Evolutionary conservation across 2,888 invertebrate genomes (phyloP), one percentile per base, ranked within the genome.

Genomic region (Catocala nupta): DNA sequence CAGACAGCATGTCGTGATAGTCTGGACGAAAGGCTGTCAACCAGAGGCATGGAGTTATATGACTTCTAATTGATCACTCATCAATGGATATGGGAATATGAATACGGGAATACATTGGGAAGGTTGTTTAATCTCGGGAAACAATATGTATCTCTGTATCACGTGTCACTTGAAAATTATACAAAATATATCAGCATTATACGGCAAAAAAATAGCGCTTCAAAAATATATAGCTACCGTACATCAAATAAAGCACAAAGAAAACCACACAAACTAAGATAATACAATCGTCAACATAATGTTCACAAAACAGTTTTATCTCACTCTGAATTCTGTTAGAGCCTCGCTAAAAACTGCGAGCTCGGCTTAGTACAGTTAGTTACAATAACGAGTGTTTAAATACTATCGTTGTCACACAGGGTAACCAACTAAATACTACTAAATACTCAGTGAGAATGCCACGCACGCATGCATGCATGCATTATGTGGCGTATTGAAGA

Each of bases 381-480:
- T 10, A 58, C 53, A 64, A 55, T 77, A 75, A 75, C 59, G 77
- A 77, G 67, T 8, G 57, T 75, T 74, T 75, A 75, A 75, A 65
- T 63, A 63, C 47, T 74, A 65, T 61, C 52, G 44, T 72, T 75
- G 69, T 69, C 59, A 74, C 67, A 77, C 56, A 64, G 16, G 36
- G 42, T 65, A 58, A 53, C 65, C 63, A 58, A 49, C 58, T 73
- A 73, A 73, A 36, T 55, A 63, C 50, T 54, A 45, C 47, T 44
- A 55, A 55, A 63, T 55, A 49, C 51, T 45, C 44, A 12, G 51
- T 47, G n/a, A 25, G 48, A 39, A 56, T 52, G 39, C 10, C 53
- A 60, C 57, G 57, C 74, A 74, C 65, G 77, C 65, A 7, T 25
- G 25, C 25, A n/a, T 66, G 68, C 65, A 10, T 65, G 10, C 16